These are phyloP conservation scores for Leptothorax acervorum DNA, from an alignment of 2,888 invertebrate species.

Conservation along the genomic window DNA sequence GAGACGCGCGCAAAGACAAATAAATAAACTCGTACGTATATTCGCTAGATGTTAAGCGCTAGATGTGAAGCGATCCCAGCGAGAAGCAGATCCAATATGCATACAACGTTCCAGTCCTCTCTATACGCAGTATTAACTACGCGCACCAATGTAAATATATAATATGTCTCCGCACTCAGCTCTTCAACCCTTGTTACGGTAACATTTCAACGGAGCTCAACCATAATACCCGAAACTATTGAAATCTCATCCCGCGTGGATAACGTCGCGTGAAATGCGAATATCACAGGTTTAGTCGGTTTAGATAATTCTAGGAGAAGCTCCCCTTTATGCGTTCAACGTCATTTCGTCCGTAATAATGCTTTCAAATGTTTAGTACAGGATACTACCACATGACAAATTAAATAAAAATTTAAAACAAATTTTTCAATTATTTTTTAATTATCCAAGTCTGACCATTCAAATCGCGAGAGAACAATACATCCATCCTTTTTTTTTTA, in stretches of 20 bases:
- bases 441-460: not conserved
- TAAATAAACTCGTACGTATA: slow-evolving; percentile 18
- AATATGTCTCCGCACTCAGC: slow-evolving; percentile 8
- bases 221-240: slow-evolving; percentile 46
- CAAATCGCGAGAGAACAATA: not conserved
- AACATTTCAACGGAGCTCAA: slow-evolving; percentile 36
- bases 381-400: not conserved
- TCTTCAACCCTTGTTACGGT: slow-evolving; percentile 22
- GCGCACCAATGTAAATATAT: slow-evolving; percentile 55
- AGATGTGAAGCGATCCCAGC: slow-evolving; percentile 7
- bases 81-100: not conserved
- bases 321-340: not conserved
- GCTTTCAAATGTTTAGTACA: not conserved
- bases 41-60: slow-evolving; percentile 20
- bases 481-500: not conserved
- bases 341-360: not conserved
- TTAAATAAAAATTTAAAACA: not conserved
- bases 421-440: not conserved
- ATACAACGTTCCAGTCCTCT: not conserved
- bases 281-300: slow-evolving; percentile 32
- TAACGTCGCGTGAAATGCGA: slow-evolving; percentile 14
- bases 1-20: not conserved
- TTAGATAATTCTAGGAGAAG: slow-evolving; percentile 27
- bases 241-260: slow-evolving; percentile 30
- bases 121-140: slow-evolving; percentile 52